A percentile compares a stretch with the other conserved stretches of the same genome.
Evolutionary conservation across 2,888 invertebrate species (phyloP).

Genomic region (Cepaea hortensis): DNA sequence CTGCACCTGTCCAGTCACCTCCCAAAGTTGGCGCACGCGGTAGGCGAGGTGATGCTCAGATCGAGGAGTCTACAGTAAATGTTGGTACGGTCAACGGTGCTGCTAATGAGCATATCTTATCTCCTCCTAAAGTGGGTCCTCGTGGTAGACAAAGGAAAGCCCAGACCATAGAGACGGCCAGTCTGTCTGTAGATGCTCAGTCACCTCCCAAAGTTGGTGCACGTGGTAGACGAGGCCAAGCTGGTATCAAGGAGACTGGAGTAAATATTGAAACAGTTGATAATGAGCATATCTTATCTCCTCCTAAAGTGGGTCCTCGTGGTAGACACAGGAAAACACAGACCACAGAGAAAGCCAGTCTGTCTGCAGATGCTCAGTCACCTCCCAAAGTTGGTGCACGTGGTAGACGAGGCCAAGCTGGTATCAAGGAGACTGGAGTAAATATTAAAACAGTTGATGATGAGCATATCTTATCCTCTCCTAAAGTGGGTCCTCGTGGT

Average conservation of each 20-base stretch:
- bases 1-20: neutral
- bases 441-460: neutral
- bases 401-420: neutral
- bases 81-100: too few species aligned
- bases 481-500: conserved; percentile 2
- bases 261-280: too few species aligned
- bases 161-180: too few species aligned
- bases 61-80: neutral
- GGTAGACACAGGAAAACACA: neutral
- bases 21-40: neutral
- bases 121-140: neutral
- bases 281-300: neutral
- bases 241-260: neutral
- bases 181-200: neutral
- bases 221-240: neutral
- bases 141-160: too few species aligned
- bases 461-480: neutral
- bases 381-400: neutral
- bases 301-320: neutral
- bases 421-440: neutral
- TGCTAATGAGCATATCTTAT: neutral
- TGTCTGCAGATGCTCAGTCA: neutral
- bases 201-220: too few species aligned
- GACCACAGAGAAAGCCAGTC: neutral
- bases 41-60: neutral